These are phyloP conservation scores for Sturnus vulgaris DNA, from an alignment of 2,113 vertebrate species.

Conservation along the genomic window DNA sequence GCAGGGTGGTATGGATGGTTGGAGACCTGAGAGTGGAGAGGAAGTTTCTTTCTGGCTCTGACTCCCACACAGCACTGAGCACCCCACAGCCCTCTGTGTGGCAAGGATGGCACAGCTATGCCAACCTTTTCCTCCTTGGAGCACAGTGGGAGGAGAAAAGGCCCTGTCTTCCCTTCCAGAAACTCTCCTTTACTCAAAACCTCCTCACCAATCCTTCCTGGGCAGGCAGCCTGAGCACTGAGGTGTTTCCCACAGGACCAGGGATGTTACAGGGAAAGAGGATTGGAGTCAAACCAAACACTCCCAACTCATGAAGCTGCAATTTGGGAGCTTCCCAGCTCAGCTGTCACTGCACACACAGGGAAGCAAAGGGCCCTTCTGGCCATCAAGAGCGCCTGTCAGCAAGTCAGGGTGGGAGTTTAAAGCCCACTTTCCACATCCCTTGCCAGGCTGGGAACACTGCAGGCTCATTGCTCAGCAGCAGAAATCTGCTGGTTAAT, in stretches of 20 bases:
- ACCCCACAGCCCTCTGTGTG: accelerated
- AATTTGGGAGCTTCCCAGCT: neutral
- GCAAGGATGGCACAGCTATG: neutral
- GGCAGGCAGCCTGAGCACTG: neutral
- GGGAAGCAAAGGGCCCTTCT: neutral
- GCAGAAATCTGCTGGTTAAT: neutral
- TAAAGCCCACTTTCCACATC: neutral
- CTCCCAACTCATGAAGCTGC: neutral
- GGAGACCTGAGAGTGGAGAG: neutral
- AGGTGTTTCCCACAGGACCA: neutral
- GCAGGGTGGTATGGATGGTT: neutral
- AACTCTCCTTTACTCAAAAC: neutral
- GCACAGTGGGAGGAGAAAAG: neutral
- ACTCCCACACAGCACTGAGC: neutral
- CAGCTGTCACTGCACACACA: neutral
- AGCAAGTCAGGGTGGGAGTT: neutral
- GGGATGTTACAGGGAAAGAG: neutral
- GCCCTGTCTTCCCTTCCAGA: neutral
- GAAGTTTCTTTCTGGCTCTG: neutral
- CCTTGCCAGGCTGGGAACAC: neutral
- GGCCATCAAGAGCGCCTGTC: neutral
- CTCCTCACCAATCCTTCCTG: neutral
- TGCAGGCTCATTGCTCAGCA: neutral
- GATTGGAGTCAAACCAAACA: neutral
- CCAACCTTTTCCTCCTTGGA: neutral